phyloP scores from a whole-genome alignment of 2,888 invertebrate genomes.

The Campoplex nolae region DNA sequence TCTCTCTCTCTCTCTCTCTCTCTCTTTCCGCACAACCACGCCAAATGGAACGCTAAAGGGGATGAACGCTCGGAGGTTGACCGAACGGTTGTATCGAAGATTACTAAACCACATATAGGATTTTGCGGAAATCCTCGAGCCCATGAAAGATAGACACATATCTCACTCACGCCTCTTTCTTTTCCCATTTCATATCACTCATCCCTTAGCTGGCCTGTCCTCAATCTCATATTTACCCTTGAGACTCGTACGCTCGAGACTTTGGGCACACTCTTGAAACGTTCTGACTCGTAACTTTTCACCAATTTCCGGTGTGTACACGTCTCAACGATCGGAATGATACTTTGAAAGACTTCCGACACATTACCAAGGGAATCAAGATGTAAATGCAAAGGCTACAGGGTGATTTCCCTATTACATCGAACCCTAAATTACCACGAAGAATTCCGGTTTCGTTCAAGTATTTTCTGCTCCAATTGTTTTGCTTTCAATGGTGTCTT shows the following conservation, averaged over 20 bases:
- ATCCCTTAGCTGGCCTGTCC: background rate
- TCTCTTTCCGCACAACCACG: background rate
- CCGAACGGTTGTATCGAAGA: conserved; percentile 33
- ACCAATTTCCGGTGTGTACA: conserved; percentile 13
- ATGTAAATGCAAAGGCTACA: background rate
- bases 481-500: background rate
- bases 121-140: conserved; percentile 34
- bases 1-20: background rate
- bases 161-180: conserved; percentile 19
- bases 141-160: conserved; percentile 47
- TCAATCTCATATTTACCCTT: conserved; percentile 12
- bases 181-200: conserved; percentile 24
- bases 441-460: background rate
- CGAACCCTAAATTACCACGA: background rate
- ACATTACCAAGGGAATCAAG: conserved; percentile 11
- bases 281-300: background rate
- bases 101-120: conserved; percentile 24
- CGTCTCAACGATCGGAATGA: background rate
- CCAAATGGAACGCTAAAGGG: conserved; percentile 21
- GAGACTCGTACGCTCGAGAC: conserved; percentile 33
- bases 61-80: conserved; percentile 19
- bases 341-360: conserved; percentile 14
- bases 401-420: background rate
- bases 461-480: background rate
- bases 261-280: conserved; percentile 25